Conservation (phyloP, 2,113 vertebrate species). For the Paedocypris sp. region DNA sequence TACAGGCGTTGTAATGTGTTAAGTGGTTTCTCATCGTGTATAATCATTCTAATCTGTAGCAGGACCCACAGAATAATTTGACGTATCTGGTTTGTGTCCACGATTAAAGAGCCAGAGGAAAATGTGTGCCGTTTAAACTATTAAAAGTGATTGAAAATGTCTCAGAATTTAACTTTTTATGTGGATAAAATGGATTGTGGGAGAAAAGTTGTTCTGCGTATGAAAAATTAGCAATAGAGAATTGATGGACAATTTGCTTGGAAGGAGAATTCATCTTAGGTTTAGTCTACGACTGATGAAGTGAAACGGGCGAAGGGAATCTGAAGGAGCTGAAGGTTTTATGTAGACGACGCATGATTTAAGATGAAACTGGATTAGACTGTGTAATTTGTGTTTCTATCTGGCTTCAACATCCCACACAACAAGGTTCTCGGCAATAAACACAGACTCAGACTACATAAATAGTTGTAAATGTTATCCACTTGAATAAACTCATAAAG, state of each 20-base stretch:
- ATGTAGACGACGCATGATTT: neutral
- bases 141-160: too few species aligned
- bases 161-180: too few species aligned
- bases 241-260: too few species aligned
- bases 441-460: too few species aligned
- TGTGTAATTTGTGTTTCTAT: neutral
- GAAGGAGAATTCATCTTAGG: too few species aligned
- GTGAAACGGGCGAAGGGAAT: too few species aligned
- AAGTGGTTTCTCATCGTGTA: slow-evolving; percentile 2
- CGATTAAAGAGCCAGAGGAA: neutral
- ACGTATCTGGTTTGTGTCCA: neutral
- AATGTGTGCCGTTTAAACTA: neutral
- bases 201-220: too few species aligned
- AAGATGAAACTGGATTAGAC: neutral
- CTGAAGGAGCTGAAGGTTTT: neutral
- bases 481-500: too few species aligned
- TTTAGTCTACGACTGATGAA: too few species aligned
- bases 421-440: neutral
- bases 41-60: slow-evolving; percentile 13
- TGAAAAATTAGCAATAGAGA: too few species aligned
- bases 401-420: neutral
- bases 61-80: neutral
- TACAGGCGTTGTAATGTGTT: neutral
- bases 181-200: too few species aligned
- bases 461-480: too few species aligned